phyloP scores from a whole-genome alignment of 2,113 vertebrate species.

The Solea solea region DNA sequence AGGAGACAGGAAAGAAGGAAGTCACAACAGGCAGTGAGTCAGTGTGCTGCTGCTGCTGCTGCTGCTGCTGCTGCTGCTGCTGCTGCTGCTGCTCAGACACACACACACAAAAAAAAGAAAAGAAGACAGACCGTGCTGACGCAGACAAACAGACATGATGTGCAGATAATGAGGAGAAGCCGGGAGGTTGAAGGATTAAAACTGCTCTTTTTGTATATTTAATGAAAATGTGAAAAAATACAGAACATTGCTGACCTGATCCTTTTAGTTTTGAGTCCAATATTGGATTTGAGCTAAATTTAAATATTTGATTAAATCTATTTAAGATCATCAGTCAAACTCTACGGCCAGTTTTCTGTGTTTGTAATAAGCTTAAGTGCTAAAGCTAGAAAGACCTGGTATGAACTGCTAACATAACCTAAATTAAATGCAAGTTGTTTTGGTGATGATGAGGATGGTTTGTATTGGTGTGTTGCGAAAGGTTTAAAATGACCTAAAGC shows the following conservation, averaged over 20 bases:
- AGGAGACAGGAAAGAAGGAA: slow-evolving; percentile 17
- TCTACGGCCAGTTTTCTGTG: background rate
- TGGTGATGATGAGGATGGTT: too few relatives aligned
- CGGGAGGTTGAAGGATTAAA: background rate
- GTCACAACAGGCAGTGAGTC: slow-evolving; percentile 27
- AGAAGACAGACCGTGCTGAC: slow-evolving; percentile 23
- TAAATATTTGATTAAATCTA: slow-evolving; percentile 16
- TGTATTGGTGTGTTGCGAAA: too few relatives aligned
- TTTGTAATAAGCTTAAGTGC: too few relatives aligned
- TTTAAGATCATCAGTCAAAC: slow-evolving; percentile 1
- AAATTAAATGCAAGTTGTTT: too few relatives aligned
- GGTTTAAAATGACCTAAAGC: too few relatives aligned
- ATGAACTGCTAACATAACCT: too few relatives aligned
- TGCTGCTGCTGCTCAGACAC: slow-evolving; percentile 12
- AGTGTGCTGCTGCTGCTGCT: slow-evolving; percentile 10
- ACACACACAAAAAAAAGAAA: slow-evolving; percentile 30
- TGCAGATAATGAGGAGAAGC: background rate
- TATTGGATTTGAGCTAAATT: background rate
- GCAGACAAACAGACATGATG: slow-evolving; percentile 6
- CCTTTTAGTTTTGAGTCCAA: slow-evolving; percentile 8
- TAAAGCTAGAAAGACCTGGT: background rate
- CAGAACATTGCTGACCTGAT: background rate
- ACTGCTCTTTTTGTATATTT: background rate
- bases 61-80: background rate
- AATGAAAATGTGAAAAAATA: background rate